Percentiles rank a stretch among this genome's conserved stretches.
Evolutionary conservation across 2,113 vertebrate genomes (phyloP).

Genomic region (Romanogobio albipinnatus): DNA sequence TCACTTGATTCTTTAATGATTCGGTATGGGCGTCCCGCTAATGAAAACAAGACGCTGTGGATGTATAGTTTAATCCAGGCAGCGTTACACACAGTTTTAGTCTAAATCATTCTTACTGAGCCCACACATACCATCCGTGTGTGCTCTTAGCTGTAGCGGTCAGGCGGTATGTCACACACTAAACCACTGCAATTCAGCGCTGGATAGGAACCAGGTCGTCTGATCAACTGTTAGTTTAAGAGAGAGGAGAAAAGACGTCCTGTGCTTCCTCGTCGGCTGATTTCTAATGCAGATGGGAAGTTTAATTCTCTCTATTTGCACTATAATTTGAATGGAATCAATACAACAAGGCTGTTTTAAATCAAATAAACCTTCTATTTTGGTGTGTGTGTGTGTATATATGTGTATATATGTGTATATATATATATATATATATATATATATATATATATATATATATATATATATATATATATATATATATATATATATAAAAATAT

Average conservation of each 20-base stretch:
- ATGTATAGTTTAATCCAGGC: not conserved
- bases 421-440: too few species aligned
- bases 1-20: conserved; percentile 20
- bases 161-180: not conserved
- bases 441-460: too few species aligned
- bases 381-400: too few species aligned
- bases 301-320: not conserved
- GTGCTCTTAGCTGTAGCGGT: conserved; percentile 4
- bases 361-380: too few species aligned
- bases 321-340: not conserved
- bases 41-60: not conserved
- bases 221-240: not conserved
- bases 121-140: not conserved
- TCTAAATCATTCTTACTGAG: conserved; percentile 6
- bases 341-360: too few species aligned
- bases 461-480: too few species aligned
- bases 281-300: not conserved
- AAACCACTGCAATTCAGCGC: not conserved
- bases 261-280: not conserved
- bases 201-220: not conserved
- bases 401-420: too few species aligned
- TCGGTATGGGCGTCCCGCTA: not conserved
- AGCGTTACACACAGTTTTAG: not conserved
- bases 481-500: too few species aligned
- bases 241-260: not conserved